phyloP scores from a whole-genome alignment of 2,888 invertebrate species.

The Toxonevra muliebris region DNA sequence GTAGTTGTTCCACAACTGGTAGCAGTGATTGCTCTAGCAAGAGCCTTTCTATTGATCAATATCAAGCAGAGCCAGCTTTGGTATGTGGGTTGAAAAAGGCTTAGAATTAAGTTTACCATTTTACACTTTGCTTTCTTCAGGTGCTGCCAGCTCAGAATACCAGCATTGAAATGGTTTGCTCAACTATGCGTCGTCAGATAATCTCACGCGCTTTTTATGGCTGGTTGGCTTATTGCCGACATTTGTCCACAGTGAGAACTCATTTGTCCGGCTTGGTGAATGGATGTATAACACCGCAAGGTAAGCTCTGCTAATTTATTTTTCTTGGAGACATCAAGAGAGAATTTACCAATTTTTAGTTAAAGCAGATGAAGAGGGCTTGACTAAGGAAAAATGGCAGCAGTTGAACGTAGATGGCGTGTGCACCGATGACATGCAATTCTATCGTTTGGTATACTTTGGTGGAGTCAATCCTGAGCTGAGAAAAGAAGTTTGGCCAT shows the following conservation, averaged over 20 bases:
- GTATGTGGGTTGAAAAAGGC: constrained; percentile 19
- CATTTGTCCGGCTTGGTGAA: constrained; percentile 91
- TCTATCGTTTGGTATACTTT: constrained; percentile 85
- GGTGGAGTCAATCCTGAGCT: constrained; percentile 86
- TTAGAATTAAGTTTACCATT: neutral
- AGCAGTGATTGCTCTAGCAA: constrained; percentile 74
- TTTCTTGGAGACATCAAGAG: neutral
- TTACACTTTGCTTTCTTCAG: constrained; percentile 27
- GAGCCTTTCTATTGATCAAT: constrained; percentile 66
- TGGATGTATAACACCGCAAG: constrained; percentile 74
- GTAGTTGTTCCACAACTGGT: constrained; percentile 73
- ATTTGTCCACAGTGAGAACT: constrained; percentile 89
- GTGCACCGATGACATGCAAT: constrained; percentile 74
- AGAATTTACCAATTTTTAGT: constrained; percentile 60
- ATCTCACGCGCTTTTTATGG: constrained; percentile 96
- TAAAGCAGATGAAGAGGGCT: constrained; percentile 73
- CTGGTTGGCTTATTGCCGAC: constrained; percentile 94
- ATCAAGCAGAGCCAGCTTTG: constrained; percentile 55
- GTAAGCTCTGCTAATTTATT: constrained; percentile 45
- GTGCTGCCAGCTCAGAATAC: constrained; percentile 66
- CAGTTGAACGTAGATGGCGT: constrained; percentile 73
- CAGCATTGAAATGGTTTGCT: constrained; percentile 83
- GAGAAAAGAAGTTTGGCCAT: constrained; percentile 86
- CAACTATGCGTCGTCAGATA: constrained; percentile 94
- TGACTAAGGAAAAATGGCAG: constrained; percentile 82